Percentiles rank a stretch among this genome's conserved stretches.
Evolutionary conservation across 2,113 vertebrate species (phyloP).

Genomic region (Dolichallabes microphthalmus): DNA sequence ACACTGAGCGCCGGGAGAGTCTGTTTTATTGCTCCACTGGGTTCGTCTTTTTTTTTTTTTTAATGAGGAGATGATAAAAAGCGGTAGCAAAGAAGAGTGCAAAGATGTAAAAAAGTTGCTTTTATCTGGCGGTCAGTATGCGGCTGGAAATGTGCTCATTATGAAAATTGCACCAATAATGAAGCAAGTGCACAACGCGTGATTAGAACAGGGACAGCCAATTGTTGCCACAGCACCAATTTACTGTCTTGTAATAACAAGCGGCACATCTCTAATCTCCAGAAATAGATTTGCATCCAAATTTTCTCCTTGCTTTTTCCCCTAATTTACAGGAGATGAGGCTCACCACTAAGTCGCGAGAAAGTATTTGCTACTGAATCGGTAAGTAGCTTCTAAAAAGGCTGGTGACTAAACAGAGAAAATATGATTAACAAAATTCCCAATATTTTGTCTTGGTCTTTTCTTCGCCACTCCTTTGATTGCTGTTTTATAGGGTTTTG

Average conservation of each 20-base stretch:
- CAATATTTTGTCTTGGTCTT: neutral
- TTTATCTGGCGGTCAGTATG: slow-evolving; percentile 24
- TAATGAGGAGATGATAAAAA: slow-evolving; percentile 41
- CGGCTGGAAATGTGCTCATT: slow-evolving; percentile 30
- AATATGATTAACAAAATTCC: slow-evolving; percentile 13
- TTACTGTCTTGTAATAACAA: slow-evolving; percentile 30
- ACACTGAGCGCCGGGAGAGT: neutral
- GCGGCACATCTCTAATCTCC: slow-evolving; percentile 13
- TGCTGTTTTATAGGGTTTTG: neutral
- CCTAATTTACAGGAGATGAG: neutral
- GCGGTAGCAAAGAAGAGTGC: neutral
- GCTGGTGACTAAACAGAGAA: neutral
- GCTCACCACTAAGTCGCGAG: slow-evolving; percentile 6
- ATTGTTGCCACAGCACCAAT: slow-evolving; percentile 34
- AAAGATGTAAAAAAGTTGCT: neutral
- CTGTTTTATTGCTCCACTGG: slow-evolving; percentile 16
- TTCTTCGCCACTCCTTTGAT: neutral
- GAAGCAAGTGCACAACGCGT: slow-evolving; percentile 10
- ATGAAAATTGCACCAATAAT: slow-evolving; percentile 27
- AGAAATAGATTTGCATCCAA: slow-evolving; percentile 20
- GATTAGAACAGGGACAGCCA: slow-evolving; percentile 30
- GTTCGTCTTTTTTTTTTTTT: neutral
- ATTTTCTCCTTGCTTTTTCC: neutral
- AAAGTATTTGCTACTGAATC: neutral
- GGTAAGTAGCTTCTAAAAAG: slow-evolving; percentile 8